These are phyloP conservation scores for Globia sparganii DNA, from an alignment of 2,888 invertebrate genomes.

Conservation along the genomic window DNA sequence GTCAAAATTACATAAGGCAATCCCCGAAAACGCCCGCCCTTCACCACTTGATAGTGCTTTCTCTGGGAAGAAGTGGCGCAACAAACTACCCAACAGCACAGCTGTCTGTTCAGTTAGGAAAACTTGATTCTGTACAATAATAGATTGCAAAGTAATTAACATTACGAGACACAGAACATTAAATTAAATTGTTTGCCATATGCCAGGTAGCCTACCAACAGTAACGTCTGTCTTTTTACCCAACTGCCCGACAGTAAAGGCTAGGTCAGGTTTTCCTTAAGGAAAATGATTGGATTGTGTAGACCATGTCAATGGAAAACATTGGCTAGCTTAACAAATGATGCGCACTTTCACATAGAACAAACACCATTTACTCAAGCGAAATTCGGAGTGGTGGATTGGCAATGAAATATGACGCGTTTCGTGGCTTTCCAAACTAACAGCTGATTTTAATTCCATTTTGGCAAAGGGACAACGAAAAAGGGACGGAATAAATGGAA, in stretches of 20 bases:
- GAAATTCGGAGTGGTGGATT: slow-evolving; percentile 48
- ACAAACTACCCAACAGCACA: too few species aligned
- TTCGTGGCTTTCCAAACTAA: slow-evolving; percentile 32
- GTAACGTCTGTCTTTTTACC: too few species aligned
- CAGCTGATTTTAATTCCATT: slow-evolving; percentile 14
- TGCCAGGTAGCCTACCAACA: too few species aligned
- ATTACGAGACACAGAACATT: too few species aligned
- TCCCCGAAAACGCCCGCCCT: too few species aligned
- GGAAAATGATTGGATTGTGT: background rate
- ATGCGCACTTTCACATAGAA: slow-evolving; percentile 8
- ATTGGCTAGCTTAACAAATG: background rate
- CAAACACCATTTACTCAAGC: slow-evolving; percentile 26
- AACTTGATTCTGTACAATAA: too few species aligned
- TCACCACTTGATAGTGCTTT: too few species aligned
- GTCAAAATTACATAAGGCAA: too few species aligned
- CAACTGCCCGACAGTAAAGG: background rate
- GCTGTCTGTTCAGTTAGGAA: too few species aligned
- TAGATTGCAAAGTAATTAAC: too few species aligned
- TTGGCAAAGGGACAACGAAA: slow-evolving; percentile 18
- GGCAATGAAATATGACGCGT: slow-evolving; percentile 43
- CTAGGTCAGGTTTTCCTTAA: background rate
- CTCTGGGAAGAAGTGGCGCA: too few species aligned
- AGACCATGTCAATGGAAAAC: background rate
- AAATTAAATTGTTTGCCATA: too few species aligned
- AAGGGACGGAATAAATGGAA: background rate